A percentile compares a stretch with the other conserved stretches of the same genome.
phyloP scores from a whole-genome alignment of 2,888 invertebrate genomes.

The Pandemis cinnamomeana region DNA sequence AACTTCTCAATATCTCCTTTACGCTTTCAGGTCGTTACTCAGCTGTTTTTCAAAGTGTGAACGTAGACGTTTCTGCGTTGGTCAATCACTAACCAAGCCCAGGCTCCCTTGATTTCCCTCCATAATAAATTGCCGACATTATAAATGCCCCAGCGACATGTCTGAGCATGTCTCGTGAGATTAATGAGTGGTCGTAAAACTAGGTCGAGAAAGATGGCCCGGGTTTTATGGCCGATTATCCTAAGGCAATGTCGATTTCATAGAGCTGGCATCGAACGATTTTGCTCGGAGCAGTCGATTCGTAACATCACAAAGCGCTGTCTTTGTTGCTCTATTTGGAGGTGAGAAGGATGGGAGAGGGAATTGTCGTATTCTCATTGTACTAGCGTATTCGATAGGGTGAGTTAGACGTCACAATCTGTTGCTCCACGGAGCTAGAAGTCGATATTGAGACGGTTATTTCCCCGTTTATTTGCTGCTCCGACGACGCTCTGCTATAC shows the following conservation, averaged over 20 bases:
- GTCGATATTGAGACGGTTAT: conserved; percentile 60
- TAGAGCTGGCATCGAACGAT: conserved; percentile 18
- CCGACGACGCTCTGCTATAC: conserved; percentile 49
- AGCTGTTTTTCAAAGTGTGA: conserved; percentile 6
- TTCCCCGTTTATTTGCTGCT: conserved; percentile 58
- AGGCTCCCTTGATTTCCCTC: conserved; percentile 1
- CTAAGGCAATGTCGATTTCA: conserved; percentile 44
- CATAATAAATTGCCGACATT: conserved; percentile 33
- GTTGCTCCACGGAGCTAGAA: conserved; percentile 45
- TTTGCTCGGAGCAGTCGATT: conserved; percentile 14
- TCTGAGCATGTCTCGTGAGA: conserved; percentile 46
- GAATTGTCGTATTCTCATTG: neutral
- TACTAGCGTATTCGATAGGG: conserved; percentile 11
- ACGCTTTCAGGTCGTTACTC: conserved; percentile 9
- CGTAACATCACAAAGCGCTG: conserved; percentile 13
- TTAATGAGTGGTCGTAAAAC: conserved; percentile 60
- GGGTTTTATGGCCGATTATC: conserved; percentile 54
- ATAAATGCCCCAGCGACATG: conserved; percentile 31
- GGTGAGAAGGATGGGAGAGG: conserved; percentile 12
- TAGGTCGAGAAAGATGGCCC: conserved; percentile 46
- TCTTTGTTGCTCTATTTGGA: conserved; percentile 13
- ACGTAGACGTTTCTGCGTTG: conserved; percentile 5
- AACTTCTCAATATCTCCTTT: neutral
- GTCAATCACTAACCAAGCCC: conserved; percentile 14
- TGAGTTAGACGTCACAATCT: conserved; percentile 46